phyloP scores from a whole-genome alignment of 2,888 invertebrate species.

The Pelosia muscerda region DNA sequence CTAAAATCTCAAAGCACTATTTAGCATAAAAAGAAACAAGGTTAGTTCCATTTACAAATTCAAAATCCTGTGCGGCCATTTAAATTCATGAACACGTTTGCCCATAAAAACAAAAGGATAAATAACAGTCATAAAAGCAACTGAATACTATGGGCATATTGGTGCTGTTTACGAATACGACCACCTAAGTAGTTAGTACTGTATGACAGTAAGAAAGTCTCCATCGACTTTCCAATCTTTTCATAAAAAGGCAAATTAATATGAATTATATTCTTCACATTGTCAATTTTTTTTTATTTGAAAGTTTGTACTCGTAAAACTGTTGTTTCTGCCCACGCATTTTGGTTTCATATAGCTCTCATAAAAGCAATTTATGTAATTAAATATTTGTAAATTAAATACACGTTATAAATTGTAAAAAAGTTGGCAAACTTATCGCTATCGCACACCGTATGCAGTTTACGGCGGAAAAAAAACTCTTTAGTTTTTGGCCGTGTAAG shows the following conservation, averaged over 20 bases:
- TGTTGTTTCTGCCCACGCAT: not conserved
- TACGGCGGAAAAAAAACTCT: not conserved
- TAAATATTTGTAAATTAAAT: too few species aligned
- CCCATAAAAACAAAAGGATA: constrained; percentile 34
- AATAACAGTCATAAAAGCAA: constrained; percentile 7
- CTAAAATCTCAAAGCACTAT: not conserved
- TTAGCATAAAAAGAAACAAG: not conserved
- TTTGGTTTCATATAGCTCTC: not conserved
- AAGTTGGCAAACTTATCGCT: not conserved
- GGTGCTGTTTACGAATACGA: constrained; percentile 1
- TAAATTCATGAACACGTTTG: constrained; percentile 50
- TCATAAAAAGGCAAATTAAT: too few species aligned
- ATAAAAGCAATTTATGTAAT: not conserved
- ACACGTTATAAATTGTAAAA: not conserved
- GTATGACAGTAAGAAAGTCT: not conserved
- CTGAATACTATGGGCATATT: constrained; percentile 6
- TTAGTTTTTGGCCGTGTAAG: not conserved
- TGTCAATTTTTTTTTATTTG: not conserved
- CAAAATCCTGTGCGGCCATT: constrained; percentile 28
- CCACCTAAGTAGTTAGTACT: constrained; percentile 15
- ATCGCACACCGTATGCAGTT: not conserved
- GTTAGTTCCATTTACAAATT: constrained; percentile 31
- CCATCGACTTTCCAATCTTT: not conserved
- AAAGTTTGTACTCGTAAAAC: not conserved
- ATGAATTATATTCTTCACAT: not conserved